Base-by-base conservation (phyloP, 2,888 invertebrate species). In the Shargacucullia verbasci region DNA sequence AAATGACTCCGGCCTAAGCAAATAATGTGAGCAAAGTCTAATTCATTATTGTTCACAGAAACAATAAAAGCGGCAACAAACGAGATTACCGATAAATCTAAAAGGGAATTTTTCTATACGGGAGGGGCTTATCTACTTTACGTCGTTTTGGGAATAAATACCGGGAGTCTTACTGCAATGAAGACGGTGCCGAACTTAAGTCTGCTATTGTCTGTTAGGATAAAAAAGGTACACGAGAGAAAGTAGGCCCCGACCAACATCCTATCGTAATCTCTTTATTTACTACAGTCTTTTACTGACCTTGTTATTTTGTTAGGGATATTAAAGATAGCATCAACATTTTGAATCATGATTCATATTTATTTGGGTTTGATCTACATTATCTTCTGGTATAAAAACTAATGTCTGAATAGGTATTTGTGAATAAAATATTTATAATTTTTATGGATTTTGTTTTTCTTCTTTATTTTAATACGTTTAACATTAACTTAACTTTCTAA, bases 51-150 rank as follows among this genome's bases (percentile, higher is more conserved):
- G 85, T 83, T 81, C 77, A 78, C 82, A 84, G 82, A 88, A 89
- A 90, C 88, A 91, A 90, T 90, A 88, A 89, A 89, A 87, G 83
- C 84, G 84, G 86, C 86, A 83, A 87, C 85, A 87, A 87, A 87
- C 81, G 82, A 86, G 88, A 90, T 90, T 89, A 90, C 87, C 81
- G 81, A 85, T 88, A 87, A 89, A 90, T 87, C 90, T 85, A 81
- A 87, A 87, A 87, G 87, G 84, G 84, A 88, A 84, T 90, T 90
- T 89, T 90, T 90, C 84, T 87, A 85, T 81, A 80, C 72, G 66
- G 70, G 73, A 80, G 76, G 73, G 79, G 87, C 89, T 90, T 91
- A 90, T 87, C 88, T 88, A 81, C 87, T 90, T 90, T 89, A 80
- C 85, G 85, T 88, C 84, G 86, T 86, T 89, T 88, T 83, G 82